phyloP scores from a whole-genome alignment of 2,113 vertebrate species.

The Alaudala cheleensis region DNA sequence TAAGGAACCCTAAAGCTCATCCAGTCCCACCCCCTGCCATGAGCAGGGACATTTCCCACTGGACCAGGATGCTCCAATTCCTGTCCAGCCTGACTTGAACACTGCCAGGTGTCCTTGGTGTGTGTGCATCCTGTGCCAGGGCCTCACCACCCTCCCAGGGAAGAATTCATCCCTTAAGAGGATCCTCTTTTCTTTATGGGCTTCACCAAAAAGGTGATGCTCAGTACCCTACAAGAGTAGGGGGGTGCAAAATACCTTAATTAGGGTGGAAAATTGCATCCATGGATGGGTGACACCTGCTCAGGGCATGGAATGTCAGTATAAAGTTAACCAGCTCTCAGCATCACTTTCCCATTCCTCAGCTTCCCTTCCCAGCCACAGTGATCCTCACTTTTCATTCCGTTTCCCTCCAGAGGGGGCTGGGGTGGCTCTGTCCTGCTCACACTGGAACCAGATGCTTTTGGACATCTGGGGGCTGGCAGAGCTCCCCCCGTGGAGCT shows the following conservation, averaged over 20 bases:
- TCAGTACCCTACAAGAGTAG: fast-evolving
- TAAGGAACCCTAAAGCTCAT: not conserved
- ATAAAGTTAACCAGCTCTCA: fast-evolving
- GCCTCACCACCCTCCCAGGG: not conserved
- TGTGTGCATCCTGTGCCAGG: not conserved
- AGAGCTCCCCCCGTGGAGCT: fast-evolving
- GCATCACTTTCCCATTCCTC: fast-evolving
- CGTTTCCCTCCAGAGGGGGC: fast-evolving
- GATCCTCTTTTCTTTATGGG: not conserved
- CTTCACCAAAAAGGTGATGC: not conserved
- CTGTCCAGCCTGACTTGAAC: not conserved
- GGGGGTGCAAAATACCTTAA: fast-evolving
- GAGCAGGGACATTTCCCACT: not conserved
- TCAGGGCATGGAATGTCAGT: fast-evolving
- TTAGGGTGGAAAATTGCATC: not conserved
- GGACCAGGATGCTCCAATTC: not conserved
- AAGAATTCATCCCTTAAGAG: not conserved
- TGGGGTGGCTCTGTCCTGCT: not conserved
- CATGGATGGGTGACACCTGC: fast-evolving
- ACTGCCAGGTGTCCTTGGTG: not conserved
- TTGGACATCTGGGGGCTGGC: not conserved
- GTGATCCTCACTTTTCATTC: fast-evolving
- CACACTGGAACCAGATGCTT: not conserved
- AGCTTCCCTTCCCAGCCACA: not conserved
- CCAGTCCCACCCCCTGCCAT: not conserved